Conservation (phyloP, 1,140 invertebrate genomes). For the Bombus difficillimus region DNA sequence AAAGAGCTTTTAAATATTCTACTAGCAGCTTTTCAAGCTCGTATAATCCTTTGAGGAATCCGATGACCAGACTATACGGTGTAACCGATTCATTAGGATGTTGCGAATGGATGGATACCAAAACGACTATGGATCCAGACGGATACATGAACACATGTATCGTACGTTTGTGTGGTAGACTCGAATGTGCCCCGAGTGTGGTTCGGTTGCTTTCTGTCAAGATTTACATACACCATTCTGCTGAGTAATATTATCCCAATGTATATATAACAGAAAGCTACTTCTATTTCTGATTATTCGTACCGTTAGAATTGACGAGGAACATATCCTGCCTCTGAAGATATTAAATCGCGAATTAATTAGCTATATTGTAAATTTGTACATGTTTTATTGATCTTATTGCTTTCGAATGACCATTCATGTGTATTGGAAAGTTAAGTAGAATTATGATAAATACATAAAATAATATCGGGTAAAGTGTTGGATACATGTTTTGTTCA, state of each 20-base stretch:
- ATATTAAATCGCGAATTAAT: neutral
- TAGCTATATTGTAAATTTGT: neutral
- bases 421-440: neutral
- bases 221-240: conserved; percentile 28
- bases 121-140: neutral
- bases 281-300: conserved; percentile 7
- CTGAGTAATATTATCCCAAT: neutral
- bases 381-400: neutral
- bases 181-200: neutral
- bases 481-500: neutral
- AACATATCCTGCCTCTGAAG: neutral
- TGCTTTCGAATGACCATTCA: neutral
- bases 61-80: neutral
- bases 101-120: too few relatives aligned
- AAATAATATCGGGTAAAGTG: neutral
- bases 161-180: neutral
- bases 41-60: neutral
- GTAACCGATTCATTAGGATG: neutral
- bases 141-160: too few relatives aligned
- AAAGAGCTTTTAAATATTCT: neutral
- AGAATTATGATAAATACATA: neutral
- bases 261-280: neutral
- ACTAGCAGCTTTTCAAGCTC: neutral
- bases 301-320: neutral
- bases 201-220: neutral